Conservation (phyloP, 2,113 vertebrate genomes). For the Thalassoma bifasciatum region DNA sequence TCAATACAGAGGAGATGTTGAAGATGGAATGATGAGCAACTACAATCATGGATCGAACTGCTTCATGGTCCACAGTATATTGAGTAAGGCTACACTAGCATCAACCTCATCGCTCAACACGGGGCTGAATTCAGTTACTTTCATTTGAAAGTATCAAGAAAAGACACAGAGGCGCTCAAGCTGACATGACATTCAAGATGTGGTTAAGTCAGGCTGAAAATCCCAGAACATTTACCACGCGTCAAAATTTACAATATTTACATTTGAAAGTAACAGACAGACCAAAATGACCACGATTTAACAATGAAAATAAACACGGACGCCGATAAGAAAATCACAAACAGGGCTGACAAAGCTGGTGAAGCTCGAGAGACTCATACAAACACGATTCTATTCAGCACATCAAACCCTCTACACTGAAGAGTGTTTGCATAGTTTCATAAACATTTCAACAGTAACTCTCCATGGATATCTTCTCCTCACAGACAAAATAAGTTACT, state of each 20-base stretch:
- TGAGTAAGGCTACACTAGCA: slow-evolving; percentile 29
- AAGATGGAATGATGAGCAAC: slow-evolving; percentile 30
- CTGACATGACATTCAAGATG: slow-evolving; percentile 17
- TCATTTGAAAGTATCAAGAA: slow-evolving; percentile 38
- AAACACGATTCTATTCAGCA: slow-evolving; percentile 19
- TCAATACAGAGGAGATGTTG: slow-evolving; percentile 1
- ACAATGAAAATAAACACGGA: not conserved
- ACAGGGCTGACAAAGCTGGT: slow-evolving; percentile 1
- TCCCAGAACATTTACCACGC: not conserved
- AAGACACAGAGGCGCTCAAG: not conserved
- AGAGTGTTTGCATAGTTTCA: slow-evolving; percentile 69
- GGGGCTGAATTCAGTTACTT: slow-evolving; percentile 14
- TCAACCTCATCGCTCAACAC: not conserved
- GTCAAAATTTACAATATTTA: slow-evolving; percentile 54
- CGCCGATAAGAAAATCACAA: not conserved
- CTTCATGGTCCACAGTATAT: slow-evolving; percentile 29
- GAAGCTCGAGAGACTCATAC: not conserved
- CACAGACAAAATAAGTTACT: slow-evolving; percentile 77
- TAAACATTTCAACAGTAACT: slow-evolving; percentile 58
- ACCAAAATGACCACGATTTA: not conserved
- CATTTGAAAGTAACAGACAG: slow-evolving; percentile 36
- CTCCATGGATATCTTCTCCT: not conserved
- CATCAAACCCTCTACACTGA: slow-evolving; percentile 24
- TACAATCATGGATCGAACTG: not conserved
- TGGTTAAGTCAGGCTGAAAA: not conserved